Base-by-base conservation (phyloP, 2,797 vertebrate genomes). In the Bufotes viridis region DNA sequence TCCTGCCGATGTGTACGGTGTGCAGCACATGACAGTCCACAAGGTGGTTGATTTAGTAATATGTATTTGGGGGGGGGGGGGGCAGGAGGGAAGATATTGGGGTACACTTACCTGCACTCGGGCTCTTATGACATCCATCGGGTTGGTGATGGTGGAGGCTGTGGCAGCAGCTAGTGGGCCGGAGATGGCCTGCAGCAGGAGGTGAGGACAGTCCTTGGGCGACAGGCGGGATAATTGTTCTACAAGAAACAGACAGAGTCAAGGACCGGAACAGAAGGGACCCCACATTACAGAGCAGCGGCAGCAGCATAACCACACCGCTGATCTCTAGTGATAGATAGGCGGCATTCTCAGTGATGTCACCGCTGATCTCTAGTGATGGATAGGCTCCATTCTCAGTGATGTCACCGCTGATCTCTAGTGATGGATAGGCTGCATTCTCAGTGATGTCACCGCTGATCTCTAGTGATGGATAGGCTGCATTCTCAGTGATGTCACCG, bases 111-210 rank as follows among this genome's bases (percentile, higher is more conserved):
- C 98, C 98, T 99, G 98, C 4, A 99, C 96, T 63, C 98, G 95
- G 15, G 98, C 97, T 91, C 98, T 93, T 90, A 99, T 95, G 82
- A 99, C 98, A 3, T 99, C 98, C 98, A 99, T 99, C 0, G 98
- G 98, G 91, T 99, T 99, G 93, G 98, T 99, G 93, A 99, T 95
- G 0, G 97, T 97, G 29, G 98, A 98, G 78, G 98, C 97, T 0
- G 98, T 99, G 0, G 97, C 97, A 12, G 97, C 98, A 0, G 98
- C 98, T 0, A 99, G 91, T 0, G 98, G 98, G 90, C 98, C 98
- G 0, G 98, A 97, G 87, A 98, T 94, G 0, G 97, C 98, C 91
- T 99, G 98, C 24, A 99, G 95, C 29, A 99, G 90, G 90, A 99
- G 97, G 91, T 99, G 98, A 78, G 98, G 98, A 87, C 98, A 99